A percentile compares a stretch with the other conserved stretches of the same genome.
These are phyloP conservation scores for Harpagoxenus sublaevis DNA, from an alignment of 2,888 invertebrate genomes.

Conservation along the genomic window DNA sequence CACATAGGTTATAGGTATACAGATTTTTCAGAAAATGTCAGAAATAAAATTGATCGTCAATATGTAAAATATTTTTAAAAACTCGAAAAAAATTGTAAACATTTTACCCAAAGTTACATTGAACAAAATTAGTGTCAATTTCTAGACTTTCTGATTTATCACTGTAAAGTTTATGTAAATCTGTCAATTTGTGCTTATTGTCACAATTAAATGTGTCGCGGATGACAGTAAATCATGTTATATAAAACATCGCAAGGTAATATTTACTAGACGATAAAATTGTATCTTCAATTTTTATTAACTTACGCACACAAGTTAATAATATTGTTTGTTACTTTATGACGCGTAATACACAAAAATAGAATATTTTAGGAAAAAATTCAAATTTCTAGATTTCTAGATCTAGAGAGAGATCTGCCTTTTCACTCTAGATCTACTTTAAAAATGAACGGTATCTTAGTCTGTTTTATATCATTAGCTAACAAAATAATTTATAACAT, in stretches of 20 bases:
- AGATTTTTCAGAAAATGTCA: background rate
- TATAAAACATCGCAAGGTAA: background rate
- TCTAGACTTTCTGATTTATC: slow-evolving; percentile 9
- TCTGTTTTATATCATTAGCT: background rate
- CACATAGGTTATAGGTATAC: background rate
- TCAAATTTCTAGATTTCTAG: background rate
- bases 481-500: background rate
- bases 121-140: background rate
- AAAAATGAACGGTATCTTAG: background rate
- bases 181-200: slow-evolving; percentile 1
- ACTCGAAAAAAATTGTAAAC: slow-evolving; percentile 17
- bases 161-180: background rate
- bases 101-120: background rate
- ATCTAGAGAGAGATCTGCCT: background rate
- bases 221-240: background rate
- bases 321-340: no score
- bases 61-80: background rate
- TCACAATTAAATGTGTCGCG: background rate
- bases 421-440: background rate
- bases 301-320: background rate
- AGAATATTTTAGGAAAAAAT: background rate
- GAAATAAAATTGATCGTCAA: background rate
- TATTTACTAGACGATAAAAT: background rate
- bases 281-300: background rate
- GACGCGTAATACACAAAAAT: background rate